Evolutionary conservation across 2,113 vertebrate species (phyloP).

Genomic region (Vidua macroura): DNA sequence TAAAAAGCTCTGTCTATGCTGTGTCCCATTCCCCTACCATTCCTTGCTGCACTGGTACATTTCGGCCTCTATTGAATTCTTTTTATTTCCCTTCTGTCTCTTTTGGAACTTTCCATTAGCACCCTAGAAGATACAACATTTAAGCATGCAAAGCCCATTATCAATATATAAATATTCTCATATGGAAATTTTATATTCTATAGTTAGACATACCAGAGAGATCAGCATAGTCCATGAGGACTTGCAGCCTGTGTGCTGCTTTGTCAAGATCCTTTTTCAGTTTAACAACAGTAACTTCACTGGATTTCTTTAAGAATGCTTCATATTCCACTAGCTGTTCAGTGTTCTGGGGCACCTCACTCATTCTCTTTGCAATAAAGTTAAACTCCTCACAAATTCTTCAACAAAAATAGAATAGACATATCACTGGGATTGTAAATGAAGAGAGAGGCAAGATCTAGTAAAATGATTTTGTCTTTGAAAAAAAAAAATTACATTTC

Average conservation of each 20-base stretch:
- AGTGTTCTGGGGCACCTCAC: conserved; percentile 75
- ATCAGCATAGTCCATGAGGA: conserved; percentile 83
- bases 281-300: conserved; percentile 79
- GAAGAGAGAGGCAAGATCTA: background rate
- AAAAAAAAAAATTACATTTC: background rate
- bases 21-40: background rate
- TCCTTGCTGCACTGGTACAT: background rate
- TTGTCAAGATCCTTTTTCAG: conserved; percentile 77
- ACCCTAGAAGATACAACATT: background rate
- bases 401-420: background rate
- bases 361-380: conserved; percentile 77
- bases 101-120: background rate
- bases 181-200: background rate
- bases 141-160: background rate
- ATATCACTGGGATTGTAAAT: background rate
- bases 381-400: conserved; percentile 86
- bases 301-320: conserved; percentile 77
- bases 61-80: background rate
- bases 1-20: background rate
- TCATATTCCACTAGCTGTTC: conserved; percentile 79
- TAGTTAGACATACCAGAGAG: conserved; percentile 75
- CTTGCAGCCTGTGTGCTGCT: conserved; percentile 74
- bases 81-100: background rate
- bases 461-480: background rate
- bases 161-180: background rate